A percentile compares a stretch with the other conserved stretches of the same genome.
Conservation (phyloP, 2,113 vertebrate genomes). For the Syngnathus scovelli region DNA sequence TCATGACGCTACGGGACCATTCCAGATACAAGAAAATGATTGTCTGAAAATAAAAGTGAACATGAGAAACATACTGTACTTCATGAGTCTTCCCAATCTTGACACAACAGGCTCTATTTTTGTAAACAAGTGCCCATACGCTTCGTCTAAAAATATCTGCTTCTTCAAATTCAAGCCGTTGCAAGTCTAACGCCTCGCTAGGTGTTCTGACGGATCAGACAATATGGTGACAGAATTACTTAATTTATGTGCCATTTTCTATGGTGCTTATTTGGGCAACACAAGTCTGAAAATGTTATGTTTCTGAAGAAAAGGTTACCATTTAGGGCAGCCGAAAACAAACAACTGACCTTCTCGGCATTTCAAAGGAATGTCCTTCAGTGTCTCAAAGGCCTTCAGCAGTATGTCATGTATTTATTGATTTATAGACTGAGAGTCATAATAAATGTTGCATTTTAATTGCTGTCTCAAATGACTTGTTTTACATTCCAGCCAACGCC, state of each 20-base stretch:
- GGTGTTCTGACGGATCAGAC: too few species aligned
- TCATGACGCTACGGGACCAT: conserved; percentile 30
- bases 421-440: conserved; percentile 13
- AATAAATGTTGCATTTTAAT: conserved; percentile 6
- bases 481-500: neutral
- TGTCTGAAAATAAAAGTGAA: conserved; percentile 12
- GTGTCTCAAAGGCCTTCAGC: neutral
- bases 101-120: conserved; percentile 24
- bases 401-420: conserved; percentile 11
- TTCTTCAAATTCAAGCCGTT: too few species aligned
- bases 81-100: conserved; percentile 26
- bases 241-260: neutral
- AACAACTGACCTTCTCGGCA: conserved; percentile 12
- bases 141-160: too few species aligned
- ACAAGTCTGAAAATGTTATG: neutral
- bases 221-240: too few species aligned
- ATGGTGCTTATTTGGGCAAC: neutral
- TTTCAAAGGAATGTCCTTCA: conserved; percentile 18
- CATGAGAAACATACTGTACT: neutral
- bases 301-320: conserved; percentile 11
- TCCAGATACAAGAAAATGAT: conserved; percentile 40
- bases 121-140: too few species aligned
- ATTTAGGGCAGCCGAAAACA: conserved; percentile 9
- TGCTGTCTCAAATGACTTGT: neutral
- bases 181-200: too few species aligned